Evolutionary conservation across 2,113 vertebrate genomes (phyloP), one percentile per base, ranked within the genome.

Genomic region (Isurus oxyrinchus): DNA sequence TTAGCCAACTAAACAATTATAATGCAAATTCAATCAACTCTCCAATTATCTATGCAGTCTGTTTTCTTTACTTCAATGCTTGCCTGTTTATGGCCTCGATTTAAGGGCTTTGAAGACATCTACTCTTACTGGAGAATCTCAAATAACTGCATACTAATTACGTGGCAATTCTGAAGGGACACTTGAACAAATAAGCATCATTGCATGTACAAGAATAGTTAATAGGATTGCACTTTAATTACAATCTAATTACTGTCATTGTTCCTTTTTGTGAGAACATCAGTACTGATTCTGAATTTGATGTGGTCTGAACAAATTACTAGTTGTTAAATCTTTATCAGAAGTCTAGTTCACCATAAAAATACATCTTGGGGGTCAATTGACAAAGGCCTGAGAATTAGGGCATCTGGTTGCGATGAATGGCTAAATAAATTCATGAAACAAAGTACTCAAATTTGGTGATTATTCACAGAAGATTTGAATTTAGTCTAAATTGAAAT

Each of bases 141-240:
- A 67, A 69, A 95, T 95, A 49, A 95, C 63, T 49, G 63, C 44
- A 31, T 31, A n/a, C 23, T 95, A 95, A 95, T 95, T 95, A 95
- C 13, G 55, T 72, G 44, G 44, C 66, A 72, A 72, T 31, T 95
- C 66, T 95, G 67, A 95, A 95, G 40, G 94, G 35, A 25, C 94
- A 95, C 40, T 95, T 95, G 63, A 72, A 95, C 44, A 95, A 72
- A 95, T 95, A 95, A 72, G 66, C 44, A 72, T 63, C 90, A 63
- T 76, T 95, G 44, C 25, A 69, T 49, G 23, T 44, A 16, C 63
- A 44, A 19, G 8, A 95, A 67, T 72, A 25, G 66, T 72, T 49
- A 67, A 72, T 72, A 44, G 27, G 44, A 95, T 55, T 95, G 66
- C 69, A 72, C 40, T 95, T 95, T 95, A 72, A 95, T 95, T 55